Evolutionary conservation across 2,888 invertebrate species (phyloP), one percentile per base, ranked within the genome.

Genomic region (Ornithoptera alexandrae): DNA sequence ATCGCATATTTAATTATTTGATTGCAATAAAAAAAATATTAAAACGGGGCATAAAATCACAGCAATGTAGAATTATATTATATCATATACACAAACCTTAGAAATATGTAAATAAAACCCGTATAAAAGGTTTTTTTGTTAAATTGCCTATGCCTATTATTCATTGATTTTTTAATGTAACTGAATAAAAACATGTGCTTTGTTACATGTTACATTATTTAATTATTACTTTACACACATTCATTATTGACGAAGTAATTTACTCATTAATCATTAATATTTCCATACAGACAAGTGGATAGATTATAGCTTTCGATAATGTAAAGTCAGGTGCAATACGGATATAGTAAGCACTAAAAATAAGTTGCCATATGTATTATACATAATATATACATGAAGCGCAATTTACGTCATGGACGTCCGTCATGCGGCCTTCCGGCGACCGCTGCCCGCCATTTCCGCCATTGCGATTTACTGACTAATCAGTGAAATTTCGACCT

Each of bases 311-410:
- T 42, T 30, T 81, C 80, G 79, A 68, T 79, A 78, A 42, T 67
- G 75, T 71, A 42, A 65, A 69, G 65, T 72, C 76, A 78, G 78
- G 77, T 81, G 81, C 80, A 80, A 74, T 83, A 79, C 78, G 77
- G 78, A 69, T 66, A n/a, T 67, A 72, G 70, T 67, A 42, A 36
- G 65, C 61, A 72, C 73, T 77, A 77, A 74, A 74, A 74, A 74
- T 75, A 73, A 30, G 12, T 50, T 50, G 17, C 50, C 15, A 50
- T 50, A 15, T 50, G 17, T 50, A 59, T 18, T 58, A 60, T 42
- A 61, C 56, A 42, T n/a, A 42, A 36, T 8, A 30, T 30, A 59
- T 66, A 58, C 30, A 30, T 5, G 30, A 30, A 60, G 61, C 68
- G 67, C 64, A 71, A 46, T 72, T 72, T 53, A 59, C 80, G 78